phyloP scores from a whole-genome alignment of 2,797 vertebrate species.

The Chaenodraco wilsoni region DNA sequence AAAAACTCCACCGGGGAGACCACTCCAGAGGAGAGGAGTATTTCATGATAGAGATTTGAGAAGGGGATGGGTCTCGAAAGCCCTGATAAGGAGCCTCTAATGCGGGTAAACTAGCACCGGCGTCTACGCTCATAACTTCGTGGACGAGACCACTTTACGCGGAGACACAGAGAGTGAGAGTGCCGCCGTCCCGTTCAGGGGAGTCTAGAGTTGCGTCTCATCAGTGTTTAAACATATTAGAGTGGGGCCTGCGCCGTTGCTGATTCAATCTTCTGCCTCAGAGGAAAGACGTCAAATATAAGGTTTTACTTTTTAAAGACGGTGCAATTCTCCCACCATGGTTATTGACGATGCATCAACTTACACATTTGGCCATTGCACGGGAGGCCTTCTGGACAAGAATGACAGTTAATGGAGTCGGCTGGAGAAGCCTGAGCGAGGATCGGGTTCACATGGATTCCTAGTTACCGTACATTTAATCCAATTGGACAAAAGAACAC shows the following conservation, averaged over 20 bases:
- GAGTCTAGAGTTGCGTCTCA: constrained; percentile 85
- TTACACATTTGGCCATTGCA: constrained; percentile 80
- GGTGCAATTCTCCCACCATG: constrained; percentile 65
- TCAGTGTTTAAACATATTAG: constrained; percentile 84
- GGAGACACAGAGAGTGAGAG: constrained; percentile 72
- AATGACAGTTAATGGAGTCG: constrained; percentile 85
- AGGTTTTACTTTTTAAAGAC: constrained; percentile 82
- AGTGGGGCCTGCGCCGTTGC: constrained; percentile 70
- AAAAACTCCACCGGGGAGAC: constrained; percentile 52
- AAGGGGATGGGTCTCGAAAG: constrained; percentile 65
- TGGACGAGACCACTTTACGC: constrained; percentile 80
- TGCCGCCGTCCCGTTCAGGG: constrained; percentile 76
- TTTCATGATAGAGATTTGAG: constrained; percentile 72
- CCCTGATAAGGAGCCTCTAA: constrained; percentile 76
- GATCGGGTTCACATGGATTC: constrained; percentile 85
- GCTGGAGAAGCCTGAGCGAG: constrained; percentile 73
- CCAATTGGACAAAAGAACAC: constrained; percentile 85
- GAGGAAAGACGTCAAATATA: constrained; percentile 80
- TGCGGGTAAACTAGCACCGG: constrained; percentile 71
- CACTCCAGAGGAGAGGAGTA: constrained; percentile 51
- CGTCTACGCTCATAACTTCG: constrained; percentile 75
- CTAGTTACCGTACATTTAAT: constrained; percentile 83
- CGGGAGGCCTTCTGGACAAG: constrained; percentile 70
- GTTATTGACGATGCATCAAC: constrained; percentile 82
- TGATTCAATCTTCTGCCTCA: constrained; percentile 84